phyloP scores from a whole-genome alignment of 2,113 vertebrate genomes.

The Aleadryas rufinucha region DNA sequence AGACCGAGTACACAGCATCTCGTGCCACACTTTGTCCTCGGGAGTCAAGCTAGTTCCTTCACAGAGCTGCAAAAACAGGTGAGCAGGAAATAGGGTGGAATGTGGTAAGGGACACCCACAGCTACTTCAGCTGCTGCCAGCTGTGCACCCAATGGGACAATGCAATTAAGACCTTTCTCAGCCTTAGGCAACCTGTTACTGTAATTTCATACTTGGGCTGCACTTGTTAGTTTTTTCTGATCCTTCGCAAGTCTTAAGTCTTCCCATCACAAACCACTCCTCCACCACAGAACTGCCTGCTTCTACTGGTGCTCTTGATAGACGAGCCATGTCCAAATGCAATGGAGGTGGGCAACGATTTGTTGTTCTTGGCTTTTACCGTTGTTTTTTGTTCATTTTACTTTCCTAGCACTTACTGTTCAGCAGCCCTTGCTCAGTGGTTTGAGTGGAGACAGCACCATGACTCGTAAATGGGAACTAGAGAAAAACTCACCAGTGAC shows the following conservation, averaged over 20 bases:
- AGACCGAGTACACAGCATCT: accelerated
- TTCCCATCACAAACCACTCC: slow-evolving; percentile 12
- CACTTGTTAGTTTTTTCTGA: slow-evolving; percentile 6
- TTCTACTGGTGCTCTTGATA: slow-evolving; percentile 6
- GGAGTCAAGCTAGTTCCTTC: background rate
- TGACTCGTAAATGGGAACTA: background rate
- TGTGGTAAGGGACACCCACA: background rate
- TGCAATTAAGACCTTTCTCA: background rate
- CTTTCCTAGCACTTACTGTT: background rate
- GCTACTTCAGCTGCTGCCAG: background rate
- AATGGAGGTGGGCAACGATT: background rate
- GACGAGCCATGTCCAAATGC: background rate
- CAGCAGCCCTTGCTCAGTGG: background rate
- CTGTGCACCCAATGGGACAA: background rate
- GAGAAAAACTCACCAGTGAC: background rate
- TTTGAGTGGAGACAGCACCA: background rate
- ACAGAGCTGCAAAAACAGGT: background rate
- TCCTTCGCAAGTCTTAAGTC: slow-evolving; percentile 11
- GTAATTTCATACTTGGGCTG: slow-evolving; percentile 10
- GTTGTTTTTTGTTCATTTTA: background rate
- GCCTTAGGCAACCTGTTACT: slow-evolving; percentile 39
- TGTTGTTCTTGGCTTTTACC: background rate
- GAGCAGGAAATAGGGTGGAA: background rate
- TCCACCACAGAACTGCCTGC: background rate
- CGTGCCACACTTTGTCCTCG: background rate